phyloP scores from a whole-genome alignment of 2,888 invertebrate genomes.

The Cataglyphis cursor region DNA sequence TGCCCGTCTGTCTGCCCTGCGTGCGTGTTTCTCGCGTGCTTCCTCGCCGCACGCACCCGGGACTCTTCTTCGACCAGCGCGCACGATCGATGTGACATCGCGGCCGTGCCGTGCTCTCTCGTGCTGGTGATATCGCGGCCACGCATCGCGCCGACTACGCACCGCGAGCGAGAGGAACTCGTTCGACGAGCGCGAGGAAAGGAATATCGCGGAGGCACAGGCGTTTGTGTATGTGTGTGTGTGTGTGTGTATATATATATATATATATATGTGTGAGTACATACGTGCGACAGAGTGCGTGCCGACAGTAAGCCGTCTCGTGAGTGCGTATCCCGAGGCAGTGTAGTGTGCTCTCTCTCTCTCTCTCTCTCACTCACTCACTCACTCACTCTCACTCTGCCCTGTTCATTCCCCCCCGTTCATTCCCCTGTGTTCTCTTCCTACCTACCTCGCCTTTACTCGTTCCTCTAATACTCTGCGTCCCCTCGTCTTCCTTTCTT shows the following conservation, averaged over 20 bases:
- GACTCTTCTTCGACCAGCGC: constrained; percentile 70
- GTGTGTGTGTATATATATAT: too few relatives aligned
- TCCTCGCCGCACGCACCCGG: constrained; percentile 75
- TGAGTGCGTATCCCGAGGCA: constrained; percentile 63
- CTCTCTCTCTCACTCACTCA: constrained; percentile 20
- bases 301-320: constrained; percentile 56
- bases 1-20: constrained; percentile 68
- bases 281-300: constrained; percentile 73
- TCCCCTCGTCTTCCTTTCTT: constrained; percentile 55
- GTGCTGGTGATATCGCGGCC: constrained; percentile 31
- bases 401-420: constrained; percentile 53
- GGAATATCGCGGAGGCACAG: constrained; percentile 1
- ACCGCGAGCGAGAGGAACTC: constrained; percentile 40
- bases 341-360: constrained; percentile 56
- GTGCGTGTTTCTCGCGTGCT: constrained; percentile 77
- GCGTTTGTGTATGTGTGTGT: not conserved
- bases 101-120: constrained; percentile 64
- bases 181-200: constrained; percentile 28
- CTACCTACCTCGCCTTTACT: constrained; percentile 25
- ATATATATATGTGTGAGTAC: too few relatives aligned
- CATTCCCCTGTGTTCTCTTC: not conserved
- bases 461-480: constrained; percentile 40
- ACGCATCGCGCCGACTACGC: constrained; percentile 37
- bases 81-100: constrained; percentile 76
- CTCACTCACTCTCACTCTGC: constrained; percentile 3